phyloP scores from a whole-genome alignment of 2,888 invertebrate genomes.

The Hirtodrosophila cameraria region DNA sequence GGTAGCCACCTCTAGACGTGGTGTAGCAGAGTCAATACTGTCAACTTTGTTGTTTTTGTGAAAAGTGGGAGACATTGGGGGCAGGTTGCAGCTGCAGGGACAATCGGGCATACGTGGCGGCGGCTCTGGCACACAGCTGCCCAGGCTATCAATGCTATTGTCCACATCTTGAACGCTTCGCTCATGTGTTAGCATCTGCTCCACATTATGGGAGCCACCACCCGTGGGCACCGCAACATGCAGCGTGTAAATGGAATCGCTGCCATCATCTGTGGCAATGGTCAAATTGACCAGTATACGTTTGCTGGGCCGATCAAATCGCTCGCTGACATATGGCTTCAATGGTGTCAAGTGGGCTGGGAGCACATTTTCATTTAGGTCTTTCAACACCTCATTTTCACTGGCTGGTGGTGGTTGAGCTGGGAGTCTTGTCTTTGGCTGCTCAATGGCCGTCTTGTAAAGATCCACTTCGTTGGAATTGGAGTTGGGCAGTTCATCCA shows the following conservation, averaged over 20 bases:
- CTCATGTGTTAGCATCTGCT: constrained; percentile 78
- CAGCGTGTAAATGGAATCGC: constrained; percentile 88
- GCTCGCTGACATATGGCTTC: constrained; percentile 73
- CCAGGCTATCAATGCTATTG: constrained; percentile 37
- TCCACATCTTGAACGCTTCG: constrained; percentile 6
- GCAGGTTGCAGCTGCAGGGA: constrained; percentile 80
- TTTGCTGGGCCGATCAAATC: constrained; percentile 81
- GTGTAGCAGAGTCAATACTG: constrained; percentile 43
- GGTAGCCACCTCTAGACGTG: constrained; percentile 30
- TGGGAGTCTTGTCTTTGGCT: constrained; percentile 11
- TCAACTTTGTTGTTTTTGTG: constrained; percentile 32
- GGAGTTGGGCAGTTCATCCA: constrained; percentile 66
- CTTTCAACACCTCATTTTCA: constrained; percentile 71
- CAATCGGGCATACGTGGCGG: constrained; percentile 84
- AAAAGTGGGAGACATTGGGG: constrained; percentile 20
- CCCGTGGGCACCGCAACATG: constrained; percentile 91
- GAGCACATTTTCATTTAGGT: constrained; percentile 6
- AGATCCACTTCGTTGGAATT: constrained; percentile 74
- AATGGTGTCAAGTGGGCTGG: constrained; percentile 46
- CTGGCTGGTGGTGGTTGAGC: constrained; percentile 15
- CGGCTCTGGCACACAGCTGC: constrained; percentile 79
- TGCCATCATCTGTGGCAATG: constrained; percentile 89
- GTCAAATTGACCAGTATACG: constrained; percentile 92
- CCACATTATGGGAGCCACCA: constrained; percentile 63
- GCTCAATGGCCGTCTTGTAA: constrained; percentile 73